phyloP scores from a whole-genome alignment of 2,797 vertebrate genomes.

The Pagetopsis macropterus region DNA sequence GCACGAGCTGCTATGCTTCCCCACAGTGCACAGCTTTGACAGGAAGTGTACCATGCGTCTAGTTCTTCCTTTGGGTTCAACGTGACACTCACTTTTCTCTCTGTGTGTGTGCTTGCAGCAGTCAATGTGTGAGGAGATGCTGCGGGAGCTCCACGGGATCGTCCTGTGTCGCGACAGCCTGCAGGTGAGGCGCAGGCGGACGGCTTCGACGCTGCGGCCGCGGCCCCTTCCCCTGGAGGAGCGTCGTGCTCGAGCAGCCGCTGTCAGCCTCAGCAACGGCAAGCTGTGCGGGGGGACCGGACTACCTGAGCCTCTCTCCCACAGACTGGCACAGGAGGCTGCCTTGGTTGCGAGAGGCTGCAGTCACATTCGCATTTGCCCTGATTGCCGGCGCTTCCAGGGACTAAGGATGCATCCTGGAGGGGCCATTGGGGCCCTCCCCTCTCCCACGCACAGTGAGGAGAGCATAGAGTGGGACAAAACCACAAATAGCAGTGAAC shows the following conservation, averaged over 20 bases:
- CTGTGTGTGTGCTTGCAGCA: conserved; percentile 83
- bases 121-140: conserved; percentile 97
- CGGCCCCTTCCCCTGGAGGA: conserved; percentile 87
- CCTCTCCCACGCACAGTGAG: conserved; percentile 91
- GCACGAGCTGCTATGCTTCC: conserved; percentile 54
- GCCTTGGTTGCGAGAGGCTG: conserved; percentile 93
- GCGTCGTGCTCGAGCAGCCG: conserved; percentile 84
- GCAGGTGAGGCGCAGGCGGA: conserved; percentile 88
- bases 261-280: conserved; percentile 94
- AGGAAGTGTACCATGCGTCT: conserved; percentile 31
- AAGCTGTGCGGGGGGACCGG: conserved; percentile 92
- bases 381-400: conserved; percentile 96
- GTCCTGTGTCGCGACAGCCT: conserved; percentile 94
- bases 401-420: conserved; percentile 88
- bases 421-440: conserved; percentile 64
- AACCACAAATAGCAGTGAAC: conserved; percentile 95
- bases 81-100: conserved; percentile 50
- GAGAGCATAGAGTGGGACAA: conserved; percentile 98
- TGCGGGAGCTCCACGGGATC: conserved; percentile 94
- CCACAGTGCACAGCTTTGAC: conserved; percentile 51
- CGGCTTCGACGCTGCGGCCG: conserved; percentile 77
- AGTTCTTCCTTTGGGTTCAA: conserved; percentile 27
- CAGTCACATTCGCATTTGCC: conserved; percentile 96
- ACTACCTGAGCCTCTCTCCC: conserved; percentile 90
- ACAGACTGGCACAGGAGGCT: conserved; percentile 96